Evolutionary conservation across 2,888 invertebrate species (phyloP), one percentile per base, ranked within the genome.

Genomic region (Pemphredon lugubris): DNA sequence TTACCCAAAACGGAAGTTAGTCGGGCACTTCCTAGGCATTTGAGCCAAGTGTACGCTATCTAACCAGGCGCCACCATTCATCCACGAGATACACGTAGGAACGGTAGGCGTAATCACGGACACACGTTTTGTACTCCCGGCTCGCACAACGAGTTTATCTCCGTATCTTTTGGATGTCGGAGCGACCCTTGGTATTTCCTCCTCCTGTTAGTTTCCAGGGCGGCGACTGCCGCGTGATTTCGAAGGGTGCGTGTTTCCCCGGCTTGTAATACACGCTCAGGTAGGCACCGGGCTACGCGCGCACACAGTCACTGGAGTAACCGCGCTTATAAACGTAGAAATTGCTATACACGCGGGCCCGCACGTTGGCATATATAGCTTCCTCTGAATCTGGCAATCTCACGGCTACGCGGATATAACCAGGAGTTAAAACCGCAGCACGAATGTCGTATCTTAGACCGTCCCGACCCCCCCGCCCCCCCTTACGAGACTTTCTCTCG

Each of bases 381-480:
- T 81, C 74, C 83, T 83, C n/a, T 82, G 85, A 84, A 82, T 88
- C 84, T 84, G 83, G 86, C 84, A 86, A 86, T 89, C 88, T 88
- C 87, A 86, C 86, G 86, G 86, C 84, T 84, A 82, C 79, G n/a
- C n/a, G 84, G 81, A 84, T 87, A 86, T 87, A 89, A 88, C 86
- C 85, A 84, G 82, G 86, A 89, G 88, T 89, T 89, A 89, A 89
- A 89, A 89, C 88, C 88, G 76, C 89, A 86, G 85, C 85, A 82
- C 86, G 86, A 88, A 84, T 88, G 88, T 88, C 89, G 85, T 89
- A 89, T 89, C 88, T 89, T 87, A 86, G 73, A 58, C 66, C 69
- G 64, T 53, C 57, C 61, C 64, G 37, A 57, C 61, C 59, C 65
- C 70, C 48, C 50, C 57, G 59, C 64, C 32, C 54, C 61, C 59